Base-by-base conservation (phyloP, 2,113 vertebrate genomes). In the Sander lucioperca region DNA sequence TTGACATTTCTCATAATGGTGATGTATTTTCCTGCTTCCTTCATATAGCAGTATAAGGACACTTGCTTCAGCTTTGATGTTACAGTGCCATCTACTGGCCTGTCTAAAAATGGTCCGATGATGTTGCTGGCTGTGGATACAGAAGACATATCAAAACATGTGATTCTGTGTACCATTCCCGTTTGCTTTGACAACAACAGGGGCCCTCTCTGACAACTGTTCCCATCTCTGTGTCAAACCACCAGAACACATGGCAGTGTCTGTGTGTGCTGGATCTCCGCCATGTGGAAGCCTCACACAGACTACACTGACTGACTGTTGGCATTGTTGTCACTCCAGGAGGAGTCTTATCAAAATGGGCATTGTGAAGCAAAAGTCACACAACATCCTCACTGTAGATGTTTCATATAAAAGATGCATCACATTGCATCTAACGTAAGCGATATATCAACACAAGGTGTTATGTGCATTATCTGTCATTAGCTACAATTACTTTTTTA, bases 41-140 rank as follows among this genome's bases (percentile, higher is more conserved):
- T 59, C 47, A 71, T 43, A 15, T 4, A 43, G 48, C 57, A 79
- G 36, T n/a, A 13, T 19, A 3, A 59, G 15, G 27, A 73, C 39
- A 47, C 27, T 6, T 21, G 25, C 45, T 25, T 76, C 71, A 86
- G 83, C 56, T 81, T 68, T 90, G 79, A 65, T 92, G 86, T 75
- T 89, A 70, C 78, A 94, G 89, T 86, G 93, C 91, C 94, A 93
- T 85, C 94, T 95, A 85, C 80, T 93, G 95, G 88, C 30, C 14
- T 1, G 21, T 7, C 2, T 47, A 18, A 59, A 43, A n/a, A 16
- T 3, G 0, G 7, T 36, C 27, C 43, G 2, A 15, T 27, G 21
- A 1, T 19, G 50, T n/a, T 14, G 15, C 48, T 50, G 39, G 13
- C 23, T 56, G 18, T 25, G 70, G 53, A 50, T 27, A 51, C 47